Base-by-base conservation (phyloP, 1,140 invertebrate genomes). In the Euura lappo region DNA sequence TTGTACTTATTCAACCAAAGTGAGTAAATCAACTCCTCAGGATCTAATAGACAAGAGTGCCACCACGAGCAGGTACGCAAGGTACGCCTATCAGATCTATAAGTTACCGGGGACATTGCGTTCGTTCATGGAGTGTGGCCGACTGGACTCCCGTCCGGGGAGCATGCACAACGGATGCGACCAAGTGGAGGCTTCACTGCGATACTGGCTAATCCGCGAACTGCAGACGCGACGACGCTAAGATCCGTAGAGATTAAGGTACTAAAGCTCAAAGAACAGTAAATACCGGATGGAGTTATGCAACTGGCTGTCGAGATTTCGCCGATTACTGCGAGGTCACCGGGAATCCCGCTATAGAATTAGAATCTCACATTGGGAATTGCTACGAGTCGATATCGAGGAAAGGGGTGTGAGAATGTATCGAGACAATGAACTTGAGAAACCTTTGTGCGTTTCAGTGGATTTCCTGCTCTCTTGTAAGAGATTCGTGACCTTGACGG, bases 171-270 rank as follows among this genome's bases (percentile, higher is more conserved):
- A 28, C 28, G 28, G 51, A 60, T 60, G 51, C 51, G 51, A n/a
- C 51, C 10, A 60, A 60, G 6, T 60, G 28, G 28, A 28, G 28
- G 28, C 28, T 28, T 28, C 28, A 60, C 51, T 60, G 51, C 51
- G 6, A 3, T 3, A 11, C 51, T 4, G 11, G 81, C 80, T 79
- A 79, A 81, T 79, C 71, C 77, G 28, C 44, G 28, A 68, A 68
- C 66, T 13, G 60, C 13, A 28, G 76, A 79, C 74, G 79, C 78
- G 77, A 77, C 73, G 73, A 76, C 67, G 68, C 74, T 28, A 67
- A 78, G 78, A 74, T 80, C n/a, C n/a, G 71, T 71, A 73, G 67
- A 74, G 76, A 78, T 76, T 80, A 73, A 72, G 68, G 70, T 60
- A 60, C 8, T 60, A 4, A 60, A n/a, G 51, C 3, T 60, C 51